Evolutionary conservation across 2,888 invertebrate species (phyloP), one percentile per base, ranked within the genome.

Genomic region (Parnassius mnemosyne): DNA sequence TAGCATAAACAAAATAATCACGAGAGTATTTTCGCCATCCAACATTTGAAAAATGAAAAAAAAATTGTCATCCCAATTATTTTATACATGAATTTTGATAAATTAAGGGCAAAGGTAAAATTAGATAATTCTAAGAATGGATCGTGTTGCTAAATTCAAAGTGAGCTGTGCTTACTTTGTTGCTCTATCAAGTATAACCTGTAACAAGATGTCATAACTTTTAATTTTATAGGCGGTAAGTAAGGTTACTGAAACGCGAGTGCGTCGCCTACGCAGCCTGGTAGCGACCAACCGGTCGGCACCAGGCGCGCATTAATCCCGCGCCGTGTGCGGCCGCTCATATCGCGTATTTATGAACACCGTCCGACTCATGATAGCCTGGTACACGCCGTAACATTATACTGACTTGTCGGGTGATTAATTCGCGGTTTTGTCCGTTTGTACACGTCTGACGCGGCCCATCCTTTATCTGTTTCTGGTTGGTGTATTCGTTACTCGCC

Each of bases 271-370:
- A 86, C 88, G 81, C 83, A 77, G 68, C 74, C 77, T 76, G 71
- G 73, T 72, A 69, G 66, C 49, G 49, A 12, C 76, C 74, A 76
- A 75, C 74, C 75, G 74, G 76, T 71, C 68, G 71, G 71, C 75
- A 82, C 78, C 80, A 79, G 80, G 80, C 72, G 73, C 76, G 77
- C 82, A 85, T 85, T 84, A 85, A 87, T 85, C 84, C 80, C 78
- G 78, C 89, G 78, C 81, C 75, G 88, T 88, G 89, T 88, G 89
- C 84, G 89, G 89, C 63, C 88, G 72, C 75, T 80, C 85, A 83
- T 84, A 82, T 80, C 77, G 76, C 78, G 84, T 85, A 87, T 89
- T 89, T 89, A 89, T 88, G 87, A 84, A 84, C 85, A 84, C 85
- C 81, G 72, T 74, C 69, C 69, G 65, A 68, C 68, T 76, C 81